Evolutionary conservation across 2,113 vertebrate species (phyloP).

Genomic region (Anarrhichthys ocellatus): DNA sequence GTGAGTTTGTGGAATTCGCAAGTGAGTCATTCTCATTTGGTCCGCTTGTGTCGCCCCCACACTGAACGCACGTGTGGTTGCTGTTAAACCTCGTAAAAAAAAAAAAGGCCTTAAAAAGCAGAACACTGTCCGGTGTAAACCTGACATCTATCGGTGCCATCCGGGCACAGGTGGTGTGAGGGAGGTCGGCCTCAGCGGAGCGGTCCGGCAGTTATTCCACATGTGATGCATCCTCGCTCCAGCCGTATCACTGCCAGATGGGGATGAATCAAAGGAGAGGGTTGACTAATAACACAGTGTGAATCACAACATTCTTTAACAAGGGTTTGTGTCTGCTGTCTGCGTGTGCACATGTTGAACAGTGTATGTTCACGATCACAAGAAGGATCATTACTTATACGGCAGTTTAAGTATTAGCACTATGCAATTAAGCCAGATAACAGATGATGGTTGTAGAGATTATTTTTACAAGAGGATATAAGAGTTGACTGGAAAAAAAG

Average conservation of each 20-base stretch:
- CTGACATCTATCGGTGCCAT: slow-evolving; percentile 20
- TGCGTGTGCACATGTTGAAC: slow-evolving; percentile 8
- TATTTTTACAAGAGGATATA: background rate
- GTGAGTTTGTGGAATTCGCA: slow-evolving; percentile 51
- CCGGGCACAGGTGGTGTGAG: slow-evolving; percentile 37
- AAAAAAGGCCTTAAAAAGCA: slow-evolving; percentile 48
- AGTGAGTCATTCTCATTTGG: slow-evolving; percentile 63
- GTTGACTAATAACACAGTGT: slow-evolving; percentile 71
- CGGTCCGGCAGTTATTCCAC: slow-evolving; percentile 48
- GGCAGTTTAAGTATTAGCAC: background rate
- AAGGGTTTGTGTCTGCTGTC: slow-evolving; percentile 8
- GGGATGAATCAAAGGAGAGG: slow-evolving; percentile 72
- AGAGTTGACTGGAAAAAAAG: background rate
- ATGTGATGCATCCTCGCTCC: slow-evolving; percentile 55
- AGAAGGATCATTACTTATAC: background rate
- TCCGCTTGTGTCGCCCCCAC: slow-evolving; percentile 32
- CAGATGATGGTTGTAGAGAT: background rate
- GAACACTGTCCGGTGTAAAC: slow-evolving; percentile 47
- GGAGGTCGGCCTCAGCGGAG: background rate
- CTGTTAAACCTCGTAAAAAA: slow-evolving; percentile 48
- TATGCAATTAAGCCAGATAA: background rate
- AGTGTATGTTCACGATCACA: background rate
- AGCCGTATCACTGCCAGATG: slow-evolving; percentile 67
- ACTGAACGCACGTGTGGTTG: slow-evolving; percentile 32
- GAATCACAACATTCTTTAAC: slow-evolving; percentile 69